Percentiles rank a stretch among this genome's conserved stretches.
phyloP scores from a whole-genome alignment of 2,113 vertebrate genomes.

The Myotis brandtii region DNA sequence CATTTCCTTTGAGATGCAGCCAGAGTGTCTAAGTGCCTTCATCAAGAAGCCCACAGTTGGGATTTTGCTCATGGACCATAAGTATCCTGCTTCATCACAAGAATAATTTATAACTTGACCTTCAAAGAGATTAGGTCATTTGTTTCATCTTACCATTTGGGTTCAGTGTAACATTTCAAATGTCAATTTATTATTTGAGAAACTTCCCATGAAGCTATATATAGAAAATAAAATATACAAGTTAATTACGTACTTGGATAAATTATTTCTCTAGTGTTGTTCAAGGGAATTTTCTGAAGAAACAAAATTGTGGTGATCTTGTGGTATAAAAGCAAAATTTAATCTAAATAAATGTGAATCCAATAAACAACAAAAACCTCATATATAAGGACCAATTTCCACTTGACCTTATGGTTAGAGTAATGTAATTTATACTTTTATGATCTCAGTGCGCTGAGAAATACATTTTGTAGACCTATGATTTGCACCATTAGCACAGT shows the following conservation, averaged over 20 bases:
- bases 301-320: neutral
- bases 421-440: slow-evolving; percentile 13
- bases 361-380: slow-evolving; percentile 1
- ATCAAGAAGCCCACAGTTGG: neutral
- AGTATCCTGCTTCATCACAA: neutral
- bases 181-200: slow-evolving; percentile 29
- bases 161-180: slow-evolving; percentile 54
- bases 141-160: neutral
- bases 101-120: slow-evolving; percentile 33
- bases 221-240: slow-evolving; percentile 21
- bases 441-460: neutral
- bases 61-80: neutral
- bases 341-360: neutral
- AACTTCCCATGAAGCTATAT: slow-evolving; percentile 48
- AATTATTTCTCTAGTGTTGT: slow-evolving; percentile 24
- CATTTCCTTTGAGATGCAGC: neutral
- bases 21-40: neutral
- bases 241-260: neutral
- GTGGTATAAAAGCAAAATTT: neutral
- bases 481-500: neutral
- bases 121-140: slow-evolving; percentile 43
- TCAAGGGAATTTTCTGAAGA: slow-evolving; percentile 23
- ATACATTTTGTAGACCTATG: neutral
- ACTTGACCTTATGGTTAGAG: neutral
- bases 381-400: slow-evolving; percentile 54